Evolutionary conservation across 2,113 vertebrate species (phyloP).

Genomic region (Dendrocopos noguchii): DNA sequence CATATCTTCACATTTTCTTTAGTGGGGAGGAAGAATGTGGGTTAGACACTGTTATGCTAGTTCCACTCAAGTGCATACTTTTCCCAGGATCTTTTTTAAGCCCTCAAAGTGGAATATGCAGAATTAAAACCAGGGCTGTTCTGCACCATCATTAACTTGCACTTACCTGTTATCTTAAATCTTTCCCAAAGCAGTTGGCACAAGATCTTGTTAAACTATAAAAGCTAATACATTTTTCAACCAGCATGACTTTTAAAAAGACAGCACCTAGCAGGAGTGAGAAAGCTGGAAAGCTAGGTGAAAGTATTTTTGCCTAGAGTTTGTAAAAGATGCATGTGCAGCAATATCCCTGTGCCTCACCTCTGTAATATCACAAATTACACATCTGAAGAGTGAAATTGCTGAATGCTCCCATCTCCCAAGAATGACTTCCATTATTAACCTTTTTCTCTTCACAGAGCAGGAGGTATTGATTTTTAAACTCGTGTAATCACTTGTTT

Average conservation of each 20-base stretch:
- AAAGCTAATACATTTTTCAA: background rate
- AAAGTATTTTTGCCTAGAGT: background rate
- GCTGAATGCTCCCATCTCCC: background rate
- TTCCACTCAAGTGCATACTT: background rate
- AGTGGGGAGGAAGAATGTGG: background rate
- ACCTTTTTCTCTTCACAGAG: background rate
- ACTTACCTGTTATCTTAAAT: slow-evolving; percentile 16
- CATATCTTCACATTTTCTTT: background rate
- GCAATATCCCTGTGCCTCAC: background rate
- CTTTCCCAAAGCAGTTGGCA: slow-evolving; percentile 39
- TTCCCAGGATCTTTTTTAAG: background rate
- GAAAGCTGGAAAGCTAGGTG: background rate
- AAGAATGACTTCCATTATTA: background rate
- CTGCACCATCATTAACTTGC: slow-evolving; percentile 29
- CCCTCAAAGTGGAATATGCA: slow-evolving; percentile 18
- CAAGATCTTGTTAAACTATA: background rate
- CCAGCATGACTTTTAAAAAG: background rate
- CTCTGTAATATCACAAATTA: background rate
- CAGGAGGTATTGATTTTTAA: background rate
- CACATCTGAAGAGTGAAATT: background rate
- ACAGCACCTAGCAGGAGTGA: background rate
- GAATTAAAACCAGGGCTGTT: slow-evolving; percentile 27
- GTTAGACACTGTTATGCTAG: background rate
- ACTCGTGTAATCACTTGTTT: background rate
- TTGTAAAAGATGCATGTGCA: background rate